A percentile compares a stretch with the other conserved stretches of the same genome.
Conservation (phyloP, 2,888 invertebrate species). For the Melanotus villosus region DNA sequence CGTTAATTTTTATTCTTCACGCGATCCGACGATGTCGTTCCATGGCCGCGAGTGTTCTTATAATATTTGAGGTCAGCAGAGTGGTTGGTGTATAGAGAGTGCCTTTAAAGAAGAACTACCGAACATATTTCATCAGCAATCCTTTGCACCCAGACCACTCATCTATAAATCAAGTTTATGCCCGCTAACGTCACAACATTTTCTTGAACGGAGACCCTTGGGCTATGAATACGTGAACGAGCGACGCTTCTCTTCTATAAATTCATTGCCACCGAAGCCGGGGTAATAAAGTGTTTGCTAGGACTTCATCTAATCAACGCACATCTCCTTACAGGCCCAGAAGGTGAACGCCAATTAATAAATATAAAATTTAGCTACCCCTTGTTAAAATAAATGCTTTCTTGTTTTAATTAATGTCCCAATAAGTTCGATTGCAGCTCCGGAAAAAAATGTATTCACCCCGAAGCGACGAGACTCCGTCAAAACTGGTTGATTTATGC, state of each 20-base stretch:
- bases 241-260: conserved; percentile 40
- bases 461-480: background rate
- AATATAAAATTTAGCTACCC: background rate
- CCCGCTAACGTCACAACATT: conserved; percentile 46
- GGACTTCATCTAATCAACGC: conserved; percentile 26
- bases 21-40: too few relatives aligned
- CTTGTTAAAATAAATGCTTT: background rate
- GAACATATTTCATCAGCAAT: conserved; percentile 46
- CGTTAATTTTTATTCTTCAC: too few relatives aligned
- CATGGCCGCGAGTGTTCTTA: too few relatives aligned
- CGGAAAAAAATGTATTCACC: too few relatives aligned
- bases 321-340: background rate
- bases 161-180: conserved; percentile 48
- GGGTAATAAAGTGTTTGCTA: conserved; percentile 26
- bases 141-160: conserved; percentile 43
- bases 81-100: too few relatives aligned
- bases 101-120: conserved; percentile 42
- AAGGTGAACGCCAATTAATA: conserved; percentile 8
- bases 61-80: too few relatives aligned
- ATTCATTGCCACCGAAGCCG: conserved; percentile 39
- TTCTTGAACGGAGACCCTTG: conserved; percentile 37
- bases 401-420: too few relatives aligned
- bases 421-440: background rate
- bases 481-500: conserved; percentile 9
- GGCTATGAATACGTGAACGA: conserved; percentile 40